Conservation (phyloP, 2,797 vertebrate species). For the Sebastes miniatus region DNA sequence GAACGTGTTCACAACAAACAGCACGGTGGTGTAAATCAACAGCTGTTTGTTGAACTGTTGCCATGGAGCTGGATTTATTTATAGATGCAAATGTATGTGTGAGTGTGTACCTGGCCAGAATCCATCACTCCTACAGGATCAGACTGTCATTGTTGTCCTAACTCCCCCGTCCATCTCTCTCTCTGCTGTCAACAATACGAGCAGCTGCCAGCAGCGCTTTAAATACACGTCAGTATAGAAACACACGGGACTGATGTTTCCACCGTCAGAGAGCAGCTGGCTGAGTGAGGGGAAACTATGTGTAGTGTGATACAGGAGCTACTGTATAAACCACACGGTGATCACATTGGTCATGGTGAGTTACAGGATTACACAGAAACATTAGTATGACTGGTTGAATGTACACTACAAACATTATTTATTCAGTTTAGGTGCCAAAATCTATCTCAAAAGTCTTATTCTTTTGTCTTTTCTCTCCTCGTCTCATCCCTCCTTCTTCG, state of each 20-base stretch:
- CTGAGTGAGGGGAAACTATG: not conserved
- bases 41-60: slow-evolving; percentile 39
- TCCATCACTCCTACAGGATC: slow-evolving; percentile 31
- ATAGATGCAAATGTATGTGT: slow-evolving; percentile 18
- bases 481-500: no score
- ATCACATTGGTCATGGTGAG: not conserved
- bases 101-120: not conserved
- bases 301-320: not conserved
- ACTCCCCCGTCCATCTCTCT: not conserved
- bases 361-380: not conserved
- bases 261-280: not conserved
- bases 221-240: slow-evolving; percentile 18
- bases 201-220: slow-evolving; percentile 29
- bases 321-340: not conserved
- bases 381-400: not conserved
- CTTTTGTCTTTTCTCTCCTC: no score
- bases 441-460: no score
- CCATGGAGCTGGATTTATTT: slow-evolving; percentile 32
- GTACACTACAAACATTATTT: not conserved
- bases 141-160: slow-evolving; percentile 2
- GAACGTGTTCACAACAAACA: not conserved
- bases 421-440: not conserved
- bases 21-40: not conserved
- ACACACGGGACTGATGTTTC: not conserved
- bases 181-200: not conserved